Conservation (phyloP, 2,113 vertebrate genomes). For the Caranx melampygus region DNA sequence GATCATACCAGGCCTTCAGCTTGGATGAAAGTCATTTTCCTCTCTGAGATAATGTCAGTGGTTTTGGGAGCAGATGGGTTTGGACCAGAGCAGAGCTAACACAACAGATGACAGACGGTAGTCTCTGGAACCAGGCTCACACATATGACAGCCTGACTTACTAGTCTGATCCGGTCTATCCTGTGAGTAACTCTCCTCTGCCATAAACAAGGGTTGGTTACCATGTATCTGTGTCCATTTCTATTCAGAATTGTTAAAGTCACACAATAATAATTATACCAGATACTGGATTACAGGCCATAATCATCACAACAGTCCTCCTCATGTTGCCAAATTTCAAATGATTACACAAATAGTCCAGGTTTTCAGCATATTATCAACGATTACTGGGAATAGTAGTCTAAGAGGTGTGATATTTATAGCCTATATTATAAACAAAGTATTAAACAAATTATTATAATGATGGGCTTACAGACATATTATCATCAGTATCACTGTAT, state of each 20-base stretch:
- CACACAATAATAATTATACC: background rate
- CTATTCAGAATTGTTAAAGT: background rate
- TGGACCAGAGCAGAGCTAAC: slow-evolving; percentile 59
- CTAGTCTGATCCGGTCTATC: slow-evolving; percentile 57
- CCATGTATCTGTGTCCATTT: background rate
- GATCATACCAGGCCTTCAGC: slow-evolving; percentile 25
- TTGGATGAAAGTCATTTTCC: slow-evolving; percentile 56
- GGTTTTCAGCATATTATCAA: background rate
- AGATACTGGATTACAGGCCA: background rate
- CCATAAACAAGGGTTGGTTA: slow-evolving; percentile 4
- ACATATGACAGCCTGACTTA: slow-evolving; percentile 68
- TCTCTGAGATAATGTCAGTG: slow-evolving; percentile 59
- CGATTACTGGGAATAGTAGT: background rate
- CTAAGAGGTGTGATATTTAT: background rate
- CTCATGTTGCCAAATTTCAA: background rate
- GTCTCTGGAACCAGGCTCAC: slow-evolving; percentile 71
- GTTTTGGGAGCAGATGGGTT: slow-evolving; percentile 79
- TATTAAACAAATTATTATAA: no score
- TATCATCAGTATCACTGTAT: background rate
- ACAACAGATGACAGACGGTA: slow-evolving; percentile 79
- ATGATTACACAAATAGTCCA: background rate
- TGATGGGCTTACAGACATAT: background rate
- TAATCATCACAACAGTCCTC: background rate
- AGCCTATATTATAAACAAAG: no score
- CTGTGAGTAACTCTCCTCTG: slow-evolving; percentile 29